phyloP scores from a whole-genome alignment of 2,113 vertebrate species.

The Paratilapia polleni region DNA sequence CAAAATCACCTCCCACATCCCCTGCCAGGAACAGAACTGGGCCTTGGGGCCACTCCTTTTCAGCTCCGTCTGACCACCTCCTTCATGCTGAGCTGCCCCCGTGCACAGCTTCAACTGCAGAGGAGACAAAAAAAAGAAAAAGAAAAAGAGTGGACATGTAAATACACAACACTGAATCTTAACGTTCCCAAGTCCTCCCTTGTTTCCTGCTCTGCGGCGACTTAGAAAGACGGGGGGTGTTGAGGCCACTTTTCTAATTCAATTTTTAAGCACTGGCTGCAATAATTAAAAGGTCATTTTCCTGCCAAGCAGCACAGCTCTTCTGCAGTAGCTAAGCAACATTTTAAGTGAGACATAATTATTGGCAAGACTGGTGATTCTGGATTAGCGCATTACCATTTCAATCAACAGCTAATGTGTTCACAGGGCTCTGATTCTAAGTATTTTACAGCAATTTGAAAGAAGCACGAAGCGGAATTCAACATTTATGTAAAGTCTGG shows the following conservation, averaged over 20 bases:
- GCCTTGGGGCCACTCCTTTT: slow-evolving; percentile 24
- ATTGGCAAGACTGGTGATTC: slow-evolving; percentile 8
- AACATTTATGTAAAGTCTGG: neutral
- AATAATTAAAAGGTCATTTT: slow-evolving; percentile 46
- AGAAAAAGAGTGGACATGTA: neutral
- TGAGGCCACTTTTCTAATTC: neutral
- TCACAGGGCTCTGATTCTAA: neutral
- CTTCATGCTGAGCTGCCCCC: slow-evolving; percentile 46
- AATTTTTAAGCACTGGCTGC: slow-evolving; percentile 26
- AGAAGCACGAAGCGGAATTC: neutral
- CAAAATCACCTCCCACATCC: neutral
- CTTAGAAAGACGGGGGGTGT: neutral
- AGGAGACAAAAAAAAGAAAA: slow-evolving; percentile 1
- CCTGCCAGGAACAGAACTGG: slow-evolving; percentile 33
- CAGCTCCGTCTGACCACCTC: slow-evolving; percentile 42
- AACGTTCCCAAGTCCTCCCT: neutral
- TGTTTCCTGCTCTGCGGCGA: neutral
- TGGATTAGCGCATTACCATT: slow-evolving; percentile 23
- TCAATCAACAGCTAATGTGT: slow-evolving; percentile 39
- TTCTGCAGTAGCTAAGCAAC: slow-evolving; percentile 40
- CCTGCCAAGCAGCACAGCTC: slow-evolving; percentile 43
- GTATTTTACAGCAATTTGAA: neutral
- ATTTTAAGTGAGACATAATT: slow-evolving; percentile 37
- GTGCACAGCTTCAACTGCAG: slow-evolving; percentile 48
- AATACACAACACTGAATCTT: neutral